Conservation (phyloP, 1,140 invertebrate genomes). For the Drosophila grimshawi region DNA sequence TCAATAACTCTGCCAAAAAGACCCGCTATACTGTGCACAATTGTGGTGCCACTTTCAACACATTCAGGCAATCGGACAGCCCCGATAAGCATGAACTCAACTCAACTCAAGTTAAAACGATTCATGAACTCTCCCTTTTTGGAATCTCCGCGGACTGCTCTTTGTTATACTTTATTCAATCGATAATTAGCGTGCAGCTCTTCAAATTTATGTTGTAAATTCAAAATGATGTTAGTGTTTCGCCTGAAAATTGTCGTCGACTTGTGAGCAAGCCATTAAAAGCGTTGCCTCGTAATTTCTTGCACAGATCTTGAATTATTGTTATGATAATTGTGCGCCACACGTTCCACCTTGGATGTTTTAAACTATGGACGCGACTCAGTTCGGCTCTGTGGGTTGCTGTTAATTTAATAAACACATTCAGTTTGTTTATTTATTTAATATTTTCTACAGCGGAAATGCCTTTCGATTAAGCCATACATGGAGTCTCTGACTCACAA, state of each 20-base stretch:
- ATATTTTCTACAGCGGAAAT: slow-evolving; percentile 59
- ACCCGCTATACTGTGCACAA: slow-evolving; percentile 54
- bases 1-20: slow-evolving; percentile 72
- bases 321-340: slow-evolving; percentile 73
- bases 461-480: slow-evolving; percentile 10
- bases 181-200: slow-evolving; percentile 66
- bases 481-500: slow-evolving; percentile 28
- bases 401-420: slow-evolving; percentile 83
- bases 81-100: slow-evolving; percentile 40
- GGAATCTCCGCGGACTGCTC: not conserved
- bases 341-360: slow-evolving; percentile 1
- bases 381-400: slow-evolving; percentile 38
- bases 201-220: slow-evolving; percentile 75
- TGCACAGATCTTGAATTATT: slow-evolving; percentile 73
- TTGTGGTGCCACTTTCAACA: slow-evolving; percentile 47
- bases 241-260: slow-evolving; percentile 52
- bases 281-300: slow-evolving; percentile 47
- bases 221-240: slow-evolving; percentile 81
- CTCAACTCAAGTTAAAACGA: slow-evolving; percentile 11
- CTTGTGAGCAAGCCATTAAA: slow-evolving; percentile 49
- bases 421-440: slow-evolving; percentile 71
- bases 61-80: slow-evolving; percentile 29
- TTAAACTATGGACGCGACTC: not conserved
- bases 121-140: slow-evolving; percentile 10
- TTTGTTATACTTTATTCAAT: slow-evolving; percentile 71